Evolutionary conservation across 30 jellyfish, hydroid and myxozoan species (phyloP), one percentile per base, ranked within the genome.

Genomic region (Aurelia sp.): DNA sequence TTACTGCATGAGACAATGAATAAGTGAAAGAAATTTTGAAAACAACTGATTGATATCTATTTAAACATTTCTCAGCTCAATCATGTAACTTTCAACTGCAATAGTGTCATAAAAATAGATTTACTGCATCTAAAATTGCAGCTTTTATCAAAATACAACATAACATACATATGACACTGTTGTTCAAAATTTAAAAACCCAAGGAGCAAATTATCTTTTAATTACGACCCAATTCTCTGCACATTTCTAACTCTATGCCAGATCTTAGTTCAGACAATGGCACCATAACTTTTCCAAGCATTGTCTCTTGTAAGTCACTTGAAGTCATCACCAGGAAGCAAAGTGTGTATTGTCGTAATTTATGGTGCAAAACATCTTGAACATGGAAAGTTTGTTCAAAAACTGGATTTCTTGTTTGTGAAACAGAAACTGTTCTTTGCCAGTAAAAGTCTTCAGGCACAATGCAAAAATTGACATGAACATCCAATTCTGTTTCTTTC

Each of bases 361-460:
- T 93, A 59, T 93, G 98, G 74, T 82, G 92, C 64, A 93, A 82
- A 41, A 93, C 96, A 84, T 93, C 98, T 8, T 85, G 63, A 50
- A 93, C 89, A 17, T 75, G 96, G 60, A 93, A 93, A 4, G 97
- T 76, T 80, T 93, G 97, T 13, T 88, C 67, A 67, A 68, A 93
- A 3, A 82, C 66, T 61, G 98, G 98, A 68, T 81, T 63, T 24
- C 96, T 18, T 27, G 92, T 89, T 41, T 84, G 87, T 17, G 21
- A 64, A 47, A 83, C 97, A 50, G 91, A 63, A 8, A 13, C 67
- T 41, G 97, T 93, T 57, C 92, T 76, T 63, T 93, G 96, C 98
- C 98, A 93, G 60, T 79, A 81, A 67, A 93, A 93, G 67, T 93
- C 98, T 67, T 93, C 98, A 17, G 98, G 98, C 11, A 93, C 97